Conservation (phyloP, 2,113 vertebrate species). For the Cavia porcellus region DNA sequence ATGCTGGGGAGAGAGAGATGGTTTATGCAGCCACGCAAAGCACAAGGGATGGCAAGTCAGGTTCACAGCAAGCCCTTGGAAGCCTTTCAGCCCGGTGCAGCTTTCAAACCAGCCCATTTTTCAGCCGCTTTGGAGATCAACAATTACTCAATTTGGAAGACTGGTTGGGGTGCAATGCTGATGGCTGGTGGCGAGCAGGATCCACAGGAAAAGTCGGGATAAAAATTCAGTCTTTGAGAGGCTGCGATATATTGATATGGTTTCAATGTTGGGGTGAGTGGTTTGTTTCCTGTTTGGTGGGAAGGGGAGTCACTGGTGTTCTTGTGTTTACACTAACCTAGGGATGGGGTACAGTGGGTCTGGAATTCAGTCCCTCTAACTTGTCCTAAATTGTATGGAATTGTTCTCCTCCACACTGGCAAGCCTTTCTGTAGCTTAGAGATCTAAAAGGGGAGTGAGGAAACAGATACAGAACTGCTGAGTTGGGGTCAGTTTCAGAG, state of each 20-base stretch:
- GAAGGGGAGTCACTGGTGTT: background rate
- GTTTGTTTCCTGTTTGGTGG: slow-evolving; percentile 43
- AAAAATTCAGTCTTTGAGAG: slow-evolving; percentile 65
- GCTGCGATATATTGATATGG: slow-evolving; percentile 34
- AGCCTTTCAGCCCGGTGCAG: slow-evolving; percentile 71
- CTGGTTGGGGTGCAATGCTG: slow-evolving; percentile 49
- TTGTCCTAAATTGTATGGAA: slow-evolving; percentile 47
- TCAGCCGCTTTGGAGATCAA: slow-evolving; percentile 61
- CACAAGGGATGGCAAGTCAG: slow-evolving; percentile 69
- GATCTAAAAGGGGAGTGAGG: background rate
- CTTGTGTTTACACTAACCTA: slow-evolving; percentile 18
- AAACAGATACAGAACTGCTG: background rate
- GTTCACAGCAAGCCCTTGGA: slow-evolving; percentile 70
- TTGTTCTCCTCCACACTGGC: background rate
- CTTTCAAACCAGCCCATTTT: slow-evolving; percentile 71
- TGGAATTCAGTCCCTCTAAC: slow-evolving; percentile 8
- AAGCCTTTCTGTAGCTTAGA: slow-evolving; percentile 51
- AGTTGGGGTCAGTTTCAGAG: slow-evolving; percentile 44
- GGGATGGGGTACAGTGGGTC: background rate
- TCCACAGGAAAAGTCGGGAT: slow-evolving; percentile 59
- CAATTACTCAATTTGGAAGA: slow-evolving; percentile 67
- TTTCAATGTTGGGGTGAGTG: slow-evolving; percentile 74
- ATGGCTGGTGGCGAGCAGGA: slow-evolving; percentile 48
- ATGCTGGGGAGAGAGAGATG: slow-evolving; percentile 58
- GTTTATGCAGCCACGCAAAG: slow-evolving; percentile 57